phyloP scores from a whole-genome alignment of 2,797 vertebrate genomes.

The Eospalax fontanierii region DNA sequence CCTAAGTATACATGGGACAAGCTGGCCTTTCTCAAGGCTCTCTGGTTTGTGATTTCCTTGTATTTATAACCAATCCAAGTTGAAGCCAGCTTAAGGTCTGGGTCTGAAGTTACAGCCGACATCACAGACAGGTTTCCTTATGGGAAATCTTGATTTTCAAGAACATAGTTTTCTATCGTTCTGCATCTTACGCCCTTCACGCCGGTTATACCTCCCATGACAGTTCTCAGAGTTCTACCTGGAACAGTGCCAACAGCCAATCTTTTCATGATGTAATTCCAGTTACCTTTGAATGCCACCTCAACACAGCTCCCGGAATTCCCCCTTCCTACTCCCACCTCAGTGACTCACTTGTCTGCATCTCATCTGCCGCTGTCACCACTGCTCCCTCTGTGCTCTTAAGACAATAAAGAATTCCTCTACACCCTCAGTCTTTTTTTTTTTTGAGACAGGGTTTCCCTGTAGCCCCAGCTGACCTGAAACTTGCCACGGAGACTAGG shows the following conservation, averaged over 20 bases:
- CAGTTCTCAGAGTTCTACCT: slow-evolving; percentile 31
- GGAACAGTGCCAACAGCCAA: neutral
- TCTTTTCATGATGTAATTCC: slow-evolving; percentile 1
- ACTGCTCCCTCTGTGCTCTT: neutral
- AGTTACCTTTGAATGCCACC: neutral
- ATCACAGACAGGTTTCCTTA: slow-evolving; percentile 41
- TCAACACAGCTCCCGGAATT: neutral
- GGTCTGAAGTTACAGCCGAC: neutral
- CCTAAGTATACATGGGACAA: neutral
- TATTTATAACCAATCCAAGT: slow-evolving; percentile 2
- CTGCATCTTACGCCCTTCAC: neutral
- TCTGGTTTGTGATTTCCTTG: slow-evolving; percentile 37
- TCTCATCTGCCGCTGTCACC: neutral
- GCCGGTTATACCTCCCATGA: neutral
- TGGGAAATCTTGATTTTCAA: neutral
- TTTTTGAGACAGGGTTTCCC: no score
- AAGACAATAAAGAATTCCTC: slow-evolving; percentile 1
- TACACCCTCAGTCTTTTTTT: neutral
- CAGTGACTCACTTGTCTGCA: neutral
- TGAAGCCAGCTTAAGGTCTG: slow-evolving; percentile 29
- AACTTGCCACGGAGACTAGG: no score
- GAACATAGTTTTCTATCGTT: neutral
- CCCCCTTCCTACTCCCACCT: slow-evolving; percentile 45
- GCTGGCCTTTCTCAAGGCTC: slow-evolving; percentile 24
- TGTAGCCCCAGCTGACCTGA: no score